These are phyloP conservation scores for Monochamus saltuarius DNA, from an alignment of 1,140 invertebrate genomes.

Conservation along the genomic window DNA sequence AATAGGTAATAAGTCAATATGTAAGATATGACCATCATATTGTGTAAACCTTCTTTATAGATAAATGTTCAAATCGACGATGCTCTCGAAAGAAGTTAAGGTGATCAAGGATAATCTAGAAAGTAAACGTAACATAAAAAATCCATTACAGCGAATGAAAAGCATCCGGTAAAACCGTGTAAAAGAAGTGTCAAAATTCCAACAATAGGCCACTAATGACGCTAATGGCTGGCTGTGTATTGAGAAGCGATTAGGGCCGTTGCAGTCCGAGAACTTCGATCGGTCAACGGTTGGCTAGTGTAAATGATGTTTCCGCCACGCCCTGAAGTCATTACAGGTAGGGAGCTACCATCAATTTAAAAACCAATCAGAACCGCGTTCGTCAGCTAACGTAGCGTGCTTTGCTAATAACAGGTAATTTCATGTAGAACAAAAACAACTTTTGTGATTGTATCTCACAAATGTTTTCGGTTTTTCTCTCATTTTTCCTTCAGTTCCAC, in stretches of 20 bases:
- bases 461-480: slow-evolving; percentile 14
- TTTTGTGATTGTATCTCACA: slow-evolving; percentile 35
- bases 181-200: slow-evolving; percentile 36
- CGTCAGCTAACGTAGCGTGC: slow-evolving; percentile 37
- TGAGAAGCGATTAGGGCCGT: slow-evolving; percentile 48
- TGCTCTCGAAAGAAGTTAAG: too few species aligned
- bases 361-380: slow-evolving; percentile 42
- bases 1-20: too few species aligned
- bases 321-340: slow-evolving; percentile 47
- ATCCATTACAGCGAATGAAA: too few species aligned
- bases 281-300: slow-evolving; percentile 48
- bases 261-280: slow-evolving; percentile 28
- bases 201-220: slow-evolving; percentile 36
- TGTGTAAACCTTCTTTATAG: too few species aligned
- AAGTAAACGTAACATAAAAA: too few species aligned
- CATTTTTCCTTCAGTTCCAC: background rate
- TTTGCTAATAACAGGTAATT: slow-evolving; percentile 45
- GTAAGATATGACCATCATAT: too few species aligned
- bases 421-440: slow-evolving; percentile 42
- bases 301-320: slow-evolving; percentile 50
- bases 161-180: slow-evolving; percentile 15
- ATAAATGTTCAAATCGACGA: too few species aligned
- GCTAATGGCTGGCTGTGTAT: slow-evolving; percentile 46
- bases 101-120: too few species aligned
- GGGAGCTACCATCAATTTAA: slow-evolving; percentile 49